Conservation (phyloP, 2,113 vertebrate species). For the Protobothrops flavoviridis region DNA sequence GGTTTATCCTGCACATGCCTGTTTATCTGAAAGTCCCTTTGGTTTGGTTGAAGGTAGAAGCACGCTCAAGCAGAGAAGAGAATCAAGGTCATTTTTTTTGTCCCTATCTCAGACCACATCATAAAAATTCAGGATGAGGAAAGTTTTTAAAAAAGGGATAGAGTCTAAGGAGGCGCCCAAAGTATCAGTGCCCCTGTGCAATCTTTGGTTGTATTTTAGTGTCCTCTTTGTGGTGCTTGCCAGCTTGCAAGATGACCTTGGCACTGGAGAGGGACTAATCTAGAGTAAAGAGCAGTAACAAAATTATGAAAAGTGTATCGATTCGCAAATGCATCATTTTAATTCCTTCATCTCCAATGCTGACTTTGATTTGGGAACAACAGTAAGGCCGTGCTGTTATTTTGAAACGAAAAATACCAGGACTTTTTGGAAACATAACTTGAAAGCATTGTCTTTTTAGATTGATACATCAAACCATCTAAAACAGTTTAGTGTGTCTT, state of each 20-base stretch:
- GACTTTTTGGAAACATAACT: slow-evolving; percentile 66
- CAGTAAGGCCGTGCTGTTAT: slow-evolving; percentile 56
- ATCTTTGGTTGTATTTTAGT: neutral
- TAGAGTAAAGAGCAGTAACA: neutral
- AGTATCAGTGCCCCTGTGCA: neutral
- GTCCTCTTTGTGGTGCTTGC: neutral
- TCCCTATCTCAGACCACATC: too few species aligned
- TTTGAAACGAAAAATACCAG: slow-evolving; percentile 60
- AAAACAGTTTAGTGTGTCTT: slow-evolving; percentile 54
- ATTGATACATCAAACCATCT: slow-evolving; percentile 54
- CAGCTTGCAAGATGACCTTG: neutral
- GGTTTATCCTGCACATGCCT: neutral
- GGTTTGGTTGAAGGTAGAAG: neutral
- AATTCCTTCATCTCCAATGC: slow-evolving; percentile 57
- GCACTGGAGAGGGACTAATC: slow-evolving; percentile 14
- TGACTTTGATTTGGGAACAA: slow-evolving; percentile 56
- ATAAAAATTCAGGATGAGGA: neutral
- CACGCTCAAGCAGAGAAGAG: neutral
- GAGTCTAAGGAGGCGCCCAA: neutral
- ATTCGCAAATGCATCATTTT: slow-evolving; percentile 57
- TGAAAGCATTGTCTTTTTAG: slow-evolving; percentile 69
- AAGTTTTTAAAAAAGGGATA: neutral
- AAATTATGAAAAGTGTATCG: slow-evolving; percentile 33
- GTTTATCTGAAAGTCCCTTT: neutral
- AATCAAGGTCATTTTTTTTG: neutral